These are phyloP conservation scores for Eulemur rufifrons DNA, from an alignment of 2,113 vertebrate species.

Conservation along the genomic window DNA sequence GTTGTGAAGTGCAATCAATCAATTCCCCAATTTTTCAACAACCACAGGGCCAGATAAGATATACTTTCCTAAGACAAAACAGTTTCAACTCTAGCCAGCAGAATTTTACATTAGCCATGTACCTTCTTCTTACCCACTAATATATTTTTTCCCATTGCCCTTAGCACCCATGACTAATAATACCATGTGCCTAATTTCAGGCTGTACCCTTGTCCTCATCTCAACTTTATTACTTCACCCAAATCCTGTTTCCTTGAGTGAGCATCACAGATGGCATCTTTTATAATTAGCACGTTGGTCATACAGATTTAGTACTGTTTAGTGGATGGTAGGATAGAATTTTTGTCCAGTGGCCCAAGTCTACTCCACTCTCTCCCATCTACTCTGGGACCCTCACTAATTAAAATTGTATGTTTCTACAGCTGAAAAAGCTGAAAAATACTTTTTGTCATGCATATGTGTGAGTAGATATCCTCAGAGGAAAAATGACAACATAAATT, in stretches of 20 bases:
- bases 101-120: background rate
- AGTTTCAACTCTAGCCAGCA: background rate
- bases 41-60: constrained; percentile 33
- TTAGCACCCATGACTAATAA: constrained; percentile 64
- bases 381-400: background rate
- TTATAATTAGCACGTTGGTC: constrained; percentile 40
- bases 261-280: constrained; percentile 50
- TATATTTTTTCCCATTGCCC: background rate
- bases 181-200: constrained; percentile 35
- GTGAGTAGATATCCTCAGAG: background rate
- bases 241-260: constrained; percentile 35
- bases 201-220: constrained; percentile 48
- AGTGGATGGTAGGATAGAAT: background rate
- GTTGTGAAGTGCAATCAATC: constrained; percentile 51
- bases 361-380: background rate
- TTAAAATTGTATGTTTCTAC: background rate
- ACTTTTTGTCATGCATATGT: background rate
- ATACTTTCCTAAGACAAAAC: background rate
- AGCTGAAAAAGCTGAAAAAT: constrained; percentile 8
- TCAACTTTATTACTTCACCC: constrained; percentile 61
- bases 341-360: background rate
- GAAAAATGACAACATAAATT: background rate
- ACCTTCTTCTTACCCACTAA: background rate
- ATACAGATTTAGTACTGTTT: constrained; percentile 13
- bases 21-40: constrained; percentile 45